Base-by-base conservation (phyloP, 1,140 invertebrate genomes). In the Zaprionus vittiger region DNA sequence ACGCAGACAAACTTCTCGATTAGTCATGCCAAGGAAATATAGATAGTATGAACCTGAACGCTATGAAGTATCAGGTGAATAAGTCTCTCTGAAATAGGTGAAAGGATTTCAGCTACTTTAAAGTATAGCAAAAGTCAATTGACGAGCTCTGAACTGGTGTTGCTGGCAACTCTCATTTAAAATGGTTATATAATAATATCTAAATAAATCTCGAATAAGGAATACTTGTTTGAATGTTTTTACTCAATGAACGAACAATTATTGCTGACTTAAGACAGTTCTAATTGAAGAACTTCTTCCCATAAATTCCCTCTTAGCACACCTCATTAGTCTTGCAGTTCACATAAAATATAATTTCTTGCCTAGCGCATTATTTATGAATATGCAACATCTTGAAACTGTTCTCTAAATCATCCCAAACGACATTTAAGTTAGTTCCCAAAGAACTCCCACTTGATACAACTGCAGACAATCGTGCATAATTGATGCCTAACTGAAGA, bases 11-110 rank as follows among this genome's bases (percentile, higher is more conserved):
- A n/a, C 47, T 41, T 72, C 5, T 14, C n/a, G 41, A 68, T 78
- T 78, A 85, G 77, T 83, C 81, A 83, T 61, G 79, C 28, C 31
- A 9, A 6, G 5, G 15, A 17, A 15, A 3, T 47, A 17, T 5
- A 44, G 41, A 26, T 31, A 9, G 12, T 15, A 17, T 11, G 31
- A 66, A 20, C 20, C 11, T 2, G 15, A 34, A 34, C 2, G 31
- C 0, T 4, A 7, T 17, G 5, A 14, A 49, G 37, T 38, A 38
- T 31, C 31, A 67, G 52, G 55, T n/a, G 54, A 20, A 20, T 12
- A 7, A 26, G 20, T 26, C 12, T 41, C 3, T 26, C 4, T 15
- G 12, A 28, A 15, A 41, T n/a, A n/a, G 38, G 38, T 34, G 28
- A 31, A 31, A 31, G 2, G 28, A 11, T 34, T 34, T 9, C 2